Evolutionary conservation across 2,113 vertebrate species (phyloP), one percentile per base, ranked within the genome.

Genomic region (Anolis carolinensis): DNA sequence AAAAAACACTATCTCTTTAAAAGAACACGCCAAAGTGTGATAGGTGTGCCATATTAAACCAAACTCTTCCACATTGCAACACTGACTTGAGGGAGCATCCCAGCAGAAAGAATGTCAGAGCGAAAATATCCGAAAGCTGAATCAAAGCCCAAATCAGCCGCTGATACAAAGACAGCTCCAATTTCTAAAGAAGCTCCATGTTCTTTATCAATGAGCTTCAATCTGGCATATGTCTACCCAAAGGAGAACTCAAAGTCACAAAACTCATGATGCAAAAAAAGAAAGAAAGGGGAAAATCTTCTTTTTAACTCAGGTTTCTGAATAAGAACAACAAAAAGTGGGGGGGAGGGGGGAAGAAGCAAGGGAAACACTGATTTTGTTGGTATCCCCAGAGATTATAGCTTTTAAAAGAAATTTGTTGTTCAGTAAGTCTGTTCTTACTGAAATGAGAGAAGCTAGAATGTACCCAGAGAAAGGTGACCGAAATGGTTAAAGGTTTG

Each of bases 171-270:
- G 65, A 59, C 18, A 82, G 55, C 7, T 36, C 7, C 0, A 55
- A 72, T 74, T 77, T 82, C 52, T 25, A 63, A 81, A 68, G 30
- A 73, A 59, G 87, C 55, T 4, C 2, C 0, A 5, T 65, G 52
- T 86, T 87, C 59, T 85, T 23, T 76, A 82, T 44, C 44, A 87
- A 59, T 89, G 83, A 90, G 83, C 90, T 86, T 91, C 72, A 79
- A 86, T 72, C 6, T 72, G 87, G 52, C 3, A 87, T 84, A 50
- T 87, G 27, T 27, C 72, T 74, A 71, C 55, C 48, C 68, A 23
- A 48, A 86, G 82, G 70, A 65, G 14, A 70, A 82, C 32, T 21
- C 11, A 13, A 32, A 65, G 30, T 5, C 32, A 82, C 4, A 5
- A 74, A 84, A 59, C 3, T 79, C 34, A 8, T 63, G 7, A 55